Evolutionary conservation across 2,113 vertebrate species (phyloP).

Genomic region (Addax nasomaculatus): DNA sequence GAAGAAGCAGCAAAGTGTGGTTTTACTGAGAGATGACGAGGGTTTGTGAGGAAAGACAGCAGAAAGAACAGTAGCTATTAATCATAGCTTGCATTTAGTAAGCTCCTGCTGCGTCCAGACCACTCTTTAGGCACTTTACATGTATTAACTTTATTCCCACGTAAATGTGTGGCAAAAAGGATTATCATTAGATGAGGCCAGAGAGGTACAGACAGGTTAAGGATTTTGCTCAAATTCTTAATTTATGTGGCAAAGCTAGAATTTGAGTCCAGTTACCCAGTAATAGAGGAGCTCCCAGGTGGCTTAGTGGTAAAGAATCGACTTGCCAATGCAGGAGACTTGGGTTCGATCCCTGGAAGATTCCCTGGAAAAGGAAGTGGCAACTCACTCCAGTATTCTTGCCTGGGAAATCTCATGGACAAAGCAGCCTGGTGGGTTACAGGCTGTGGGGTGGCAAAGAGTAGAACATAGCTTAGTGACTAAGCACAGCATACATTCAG

Average conservation of each 20-base stretch:
- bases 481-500: background rate
- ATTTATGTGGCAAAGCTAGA: background rate
- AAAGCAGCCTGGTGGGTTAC: background rate
- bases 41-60: background rate
- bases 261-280: background rate
- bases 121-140: background rate
- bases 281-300: background rate
- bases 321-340: background rate
- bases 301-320: background rate
- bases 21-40: background rate
- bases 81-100: background rate
- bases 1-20: background rate
- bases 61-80: background rate
- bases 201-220: background rate
- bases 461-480: background rate
- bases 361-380: background rate
- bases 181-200: background rate
- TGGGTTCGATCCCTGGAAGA: background rate
- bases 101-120: background rate
- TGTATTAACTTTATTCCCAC: background rate
- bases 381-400: background rate
- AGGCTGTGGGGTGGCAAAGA: background rate
- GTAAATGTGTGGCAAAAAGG: background rate
- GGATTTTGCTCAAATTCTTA: background rate
- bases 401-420: background rate